A percentile compares a stretch with the other conserved stretches of the same genome.
phyloP scores from a whole-genome alignment of 2,797 vertebrate species.

The Poeciliopsis gracilis region DNA sequence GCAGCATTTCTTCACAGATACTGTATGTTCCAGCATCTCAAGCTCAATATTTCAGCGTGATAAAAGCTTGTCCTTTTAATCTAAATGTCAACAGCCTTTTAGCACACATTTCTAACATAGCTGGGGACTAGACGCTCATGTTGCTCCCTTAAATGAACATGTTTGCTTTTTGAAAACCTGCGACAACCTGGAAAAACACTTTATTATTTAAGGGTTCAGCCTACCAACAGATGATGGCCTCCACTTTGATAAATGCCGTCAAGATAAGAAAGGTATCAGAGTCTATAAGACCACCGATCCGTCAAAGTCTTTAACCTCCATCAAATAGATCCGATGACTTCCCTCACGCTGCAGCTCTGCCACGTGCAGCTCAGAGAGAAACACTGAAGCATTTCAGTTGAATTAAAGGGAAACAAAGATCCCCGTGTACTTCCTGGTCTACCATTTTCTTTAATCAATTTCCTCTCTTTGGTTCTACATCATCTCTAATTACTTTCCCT shows the following conservation, averaged over 20 bases:
- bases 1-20: not conserved
- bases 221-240: not conserved
- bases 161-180: not conserved
- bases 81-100: conserved; percentile 3
- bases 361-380: conserved; percentile 53
- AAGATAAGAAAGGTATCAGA: conserved; percentile 33
- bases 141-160: not conserved
- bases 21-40: not conserved
- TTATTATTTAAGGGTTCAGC: not conserved
- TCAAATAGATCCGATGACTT: conserved; percentile 23
- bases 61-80: not conserved
- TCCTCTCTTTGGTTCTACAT: conserved; percentile 77
- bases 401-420: conserved; percentile 77
- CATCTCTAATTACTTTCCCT: conserved; percentile 77
- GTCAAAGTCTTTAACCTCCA: conserved; percentile 28
- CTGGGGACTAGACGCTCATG: not conserved
- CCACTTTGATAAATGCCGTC: conserved; percentile 11
- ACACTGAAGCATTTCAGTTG: conserved; percentile 75
- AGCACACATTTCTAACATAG: not conserved
- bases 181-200: not conserved
- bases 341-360: conserved; percentile 38
- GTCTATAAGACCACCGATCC: conserved; percentile 34
- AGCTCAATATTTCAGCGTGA: not conserved
- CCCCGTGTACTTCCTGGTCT: conserved; percentile 71
- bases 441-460: conserved; percentile 80